A percentile compares a stretch with the other conserved stretches of the same genome.
These are phyloP conservation scores for Globicephala melas DNA, from an alignment of 2,113 vertebrate species.

Conservation along the genomic window DNA sequence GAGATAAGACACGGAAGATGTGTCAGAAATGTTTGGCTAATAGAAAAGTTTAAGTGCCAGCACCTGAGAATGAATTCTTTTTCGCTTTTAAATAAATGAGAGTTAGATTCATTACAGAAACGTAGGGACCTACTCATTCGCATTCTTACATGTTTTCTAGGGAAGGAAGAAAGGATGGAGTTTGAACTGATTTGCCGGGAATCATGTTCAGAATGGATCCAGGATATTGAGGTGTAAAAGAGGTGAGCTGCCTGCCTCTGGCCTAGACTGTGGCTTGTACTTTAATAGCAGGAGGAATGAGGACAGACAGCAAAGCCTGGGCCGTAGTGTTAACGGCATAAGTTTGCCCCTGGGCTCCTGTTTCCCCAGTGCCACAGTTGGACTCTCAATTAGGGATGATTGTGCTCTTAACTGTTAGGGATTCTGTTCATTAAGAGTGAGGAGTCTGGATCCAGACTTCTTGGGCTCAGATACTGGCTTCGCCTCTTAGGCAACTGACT, in stretches of 20 bases:
- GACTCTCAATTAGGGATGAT: not conserved
- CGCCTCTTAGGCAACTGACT: not conserved
- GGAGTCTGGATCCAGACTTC: not conserved
- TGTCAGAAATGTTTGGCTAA: not conserved
- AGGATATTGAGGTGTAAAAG: not conserved
- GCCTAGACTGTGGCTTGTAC: not conserved
- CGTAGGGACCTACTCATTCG: not conserved
- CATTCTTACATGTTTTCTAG: not conserved
- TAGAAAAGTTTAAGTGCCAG: not conserved
- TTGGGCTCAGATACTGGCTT: not conserved
- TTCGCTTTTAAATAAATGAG: not conserved
- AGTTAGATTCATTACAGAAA: not conserved
- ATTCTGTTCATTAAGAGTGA: not conserved
- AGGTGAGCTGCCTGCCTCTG: not conserved
- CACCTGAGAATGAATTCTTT: not conserved
- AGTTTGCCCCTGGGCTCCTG: not conserved
- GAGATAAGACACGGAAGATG: not conserved
- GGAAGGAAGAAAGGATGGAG: not conserved
- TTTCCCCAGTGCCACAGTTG: not conserved
- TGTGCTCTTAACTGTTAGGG: not conserved
- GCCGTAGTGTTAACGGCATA: fast-evolving
- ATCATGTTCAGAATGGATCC: not conserved
- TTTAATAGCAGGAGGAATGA: not conserved
- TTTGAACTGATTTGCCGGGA: not conserved
- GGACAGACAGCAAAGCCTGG: not conserved